Evolutionary conservation across 1,140 invertebrate species (phyloP), one percentile per base, ranked within the genome.

Genomic region (Drosophila tropicalis): DNA sequence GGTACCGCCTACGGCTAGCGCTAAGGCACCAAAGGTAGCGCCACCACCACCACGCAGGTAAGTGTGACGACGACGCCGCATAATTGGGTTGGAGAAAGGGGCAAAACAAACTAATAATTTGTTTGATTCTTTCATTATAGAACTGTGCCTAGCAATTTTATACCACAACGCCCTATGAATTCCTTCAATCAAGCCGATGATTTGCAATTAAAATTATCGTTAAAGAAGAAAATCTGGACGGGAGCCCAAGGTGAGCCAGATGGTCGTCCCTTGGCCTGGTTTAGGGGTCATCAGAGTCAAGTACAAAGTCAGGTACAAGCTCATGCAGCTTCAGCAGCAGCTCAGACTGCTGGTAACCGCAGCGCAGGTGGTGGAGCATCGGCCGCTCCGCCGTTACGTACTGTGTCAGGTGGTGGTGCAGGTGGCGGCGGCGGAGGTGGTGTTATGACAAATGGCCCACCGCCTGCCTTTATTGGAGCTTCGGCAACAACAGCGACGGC

Each of bases 171-270:
- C 40, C 62, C 82, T 29, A 55, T 36, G 10, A 64, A 69, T 9
- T 32, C 58, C 10, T 63, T 29, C 4, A 76, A 67, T 13, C 69
- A 62, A 19, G 65, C 84, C 4, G 81, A 91, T 7, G 83, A 90
- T 6, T 54, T 91, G n/a, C 79, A 92, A 62, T 66, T 92, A 4
- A 92, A 90, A 60, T 67, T 92, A 0, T 91, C 91, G 5, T 62
- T 92, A 1, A 92, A 91, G 61, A 92, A 92, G 40, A 92, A 92
- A 61, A 86, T 92, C 36, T 92, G 91, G 91, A 81, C 86, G 0
- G 91, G 91, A 2, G 77, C 76, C 0, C 72, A 76, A n/a, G 73
- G 71, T 0, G 79, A 79, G 22, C 51, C 66, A 2, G 69, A 73
- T 5, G 73, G 71, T 13, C 57, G 68, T 6, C 79, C 79, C 0